These are phyloP conservation scores for Poecile atricapillus DNA, from an alignment of 2,113 vertebrate species.

Conservation along the genomic window DNA sequence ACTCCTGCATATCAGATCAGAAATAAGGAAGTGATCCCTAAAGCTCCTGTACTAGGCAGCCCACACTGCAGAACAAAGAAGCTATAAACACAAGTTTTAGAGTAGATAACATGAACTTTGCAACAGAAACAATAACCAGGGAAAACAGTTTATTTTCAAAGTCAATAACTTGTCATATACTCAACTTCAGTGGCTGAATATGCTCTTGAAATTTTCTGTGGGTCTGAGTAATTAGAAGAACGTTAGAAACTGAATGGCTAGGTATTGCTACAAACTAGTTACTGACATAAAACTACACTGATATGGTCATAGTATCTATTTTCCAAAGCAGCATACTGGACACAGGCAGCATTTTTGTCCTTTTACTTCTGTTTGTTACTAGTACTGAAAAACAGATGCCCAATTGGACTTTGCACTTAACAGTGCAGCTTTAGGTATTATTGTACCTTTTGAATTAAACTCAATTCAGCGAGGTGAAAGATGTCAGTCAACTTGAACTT, in stretches of 20 bases:
- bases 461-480: background rate
- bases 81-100: background rate
- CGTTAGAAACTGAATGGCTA: background rate
- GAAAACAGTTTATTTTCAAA: background rate
- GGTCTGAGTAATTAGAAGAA: constrained; percentile 8
- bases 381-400: background rate
- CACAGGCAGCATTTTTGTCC: background rate
- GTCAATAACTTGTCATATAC: constrained; percentile 4
- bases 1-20: background rate
- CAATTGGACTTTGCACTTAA: background rate
- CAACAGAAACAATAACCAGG: background rate
- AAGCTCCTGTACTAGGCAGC: background rate
- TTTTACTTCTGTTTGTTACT: background rate
- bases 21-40: background rate
- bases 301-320: background rate
- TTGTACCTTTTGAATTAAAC: background rate
- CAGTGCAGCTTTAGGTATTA: background rate
- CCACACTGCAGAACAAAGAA: background rate
- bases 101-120: background rate
- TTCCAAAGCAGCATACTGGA: background rate
- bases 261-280: background rate
- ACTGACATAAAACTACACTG: background rate
- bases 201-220: background rate
- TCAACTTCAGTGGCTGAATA: background rate
- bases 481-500: background rate